Percentiles rank a stretch among this genome's conserved stretches.
Evolutionary conservation across 2,888 invertebrate genomes (phyloP).

Genomic region (Camptogramma bilineatum): DNA sequence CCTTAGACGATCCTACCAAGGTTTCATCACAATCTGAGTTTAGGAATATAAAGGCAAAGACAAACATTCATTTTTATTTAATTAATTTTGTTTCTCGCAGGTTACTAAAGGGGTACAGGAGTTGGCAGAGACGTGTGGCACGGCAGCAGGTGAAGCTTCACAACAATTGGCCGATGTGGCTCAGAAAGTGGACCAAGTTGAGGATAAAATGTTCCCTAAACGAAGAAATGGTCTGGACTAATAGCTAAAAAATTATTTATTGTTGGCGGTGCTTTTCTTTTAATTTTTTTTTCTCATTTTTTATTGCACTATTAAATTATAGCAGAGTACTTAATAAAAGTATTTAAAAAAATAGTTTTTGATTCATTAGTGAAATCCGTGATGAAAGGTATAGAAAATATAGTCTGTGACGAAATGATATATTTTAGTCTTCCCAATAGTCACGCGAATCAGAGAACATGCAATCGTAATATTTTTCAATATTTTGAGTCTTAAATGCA

Average conservation of each 20-base stretch:
- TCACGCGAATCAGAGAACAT: no score
- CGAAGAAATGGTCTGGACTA: constrained; percentile 78
- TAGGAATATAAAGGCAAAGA: no score
- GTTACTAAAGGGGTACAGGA: constrained; percentile 76
- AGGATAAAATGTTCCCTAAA: constrained; percentile 70
- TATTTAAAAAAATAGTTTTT: not conserved
- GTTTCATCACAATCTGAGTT: no score
- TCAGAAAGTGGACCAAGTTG: constrained; percentile 72
- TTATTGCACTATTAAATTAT: constrained; percentile 45
- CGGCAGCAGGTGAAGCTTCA: constrained; percentile 71
- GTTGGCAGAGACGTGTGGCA: constrained; percentile 75
- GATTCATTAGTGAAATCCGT: no score
- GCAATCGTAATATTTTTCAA: no score
- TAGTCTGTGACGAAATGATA: no score
- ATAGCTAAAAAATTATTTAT: constrained; percentile 27
- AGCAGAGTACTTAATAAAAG: constrained; percentile 20
- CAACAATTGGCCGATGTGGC: constrained; percentile 72
- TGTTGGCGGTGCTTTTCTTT: constrained; percentile 31
- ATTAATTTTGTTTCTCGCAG: constrained; percentile 48
- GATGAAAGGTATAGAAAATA: no score
- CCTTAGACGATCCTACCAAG: no score
- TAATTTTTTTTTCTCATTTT: constrained; percentile 27
- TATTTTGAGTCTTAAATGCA: no score
- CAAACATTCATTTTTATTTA: no score
- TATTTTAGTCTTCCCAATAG: no score